These are phyloP conservation scores for Colinus virginianus DNA, from an alignment of 2,113 vertebrate species.

Conservation along the genomic window DNA sequence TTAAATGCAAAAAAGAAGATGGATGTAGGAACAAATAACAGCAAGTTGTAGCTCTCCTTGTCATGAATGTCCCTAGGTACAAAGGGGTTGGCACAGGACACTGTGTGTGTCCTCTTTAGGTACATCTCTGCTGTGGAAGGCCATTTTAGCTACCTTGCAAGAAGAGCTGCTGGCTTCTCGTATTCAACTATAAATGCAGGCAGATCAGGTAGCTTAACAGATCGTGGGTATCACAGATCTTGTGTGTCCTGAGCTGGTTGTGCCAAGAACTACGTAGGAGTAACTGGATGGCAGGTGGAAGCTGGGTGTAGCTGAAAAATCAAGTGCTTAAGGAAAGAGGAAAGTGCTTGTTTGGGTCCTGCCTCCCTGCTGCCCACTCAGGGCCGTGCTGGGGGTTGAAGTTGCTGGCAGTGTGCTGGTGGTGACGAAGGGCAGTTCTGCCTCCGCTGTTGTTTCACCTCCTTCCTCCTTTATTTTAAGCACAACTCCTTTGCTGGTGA, in stretches of 20 bases:
- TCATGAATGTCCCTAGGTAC: background rate
- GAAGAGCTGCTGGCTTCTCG: background rate
- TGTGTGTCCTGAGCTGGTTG: background rate
- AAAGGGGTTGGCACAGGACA: background rate
- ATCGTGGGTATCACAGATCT: background rate
- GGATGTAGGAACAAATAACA: background rate
- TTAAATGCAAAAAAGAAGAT: too few relatives aligned
- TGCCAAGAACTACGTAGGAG: background rate
- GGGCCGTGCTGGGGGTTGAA: accelerated
- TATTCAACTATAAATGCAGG: background rate
- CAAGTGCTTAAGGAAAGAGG: background rate
- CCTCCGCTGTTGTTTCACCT: background rate
- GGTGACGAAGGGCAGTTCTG: background rate
- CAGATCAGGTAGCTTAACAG: background rate
- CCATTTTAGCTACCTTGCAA: background rate
- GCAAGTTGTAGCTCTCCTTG: background rate
- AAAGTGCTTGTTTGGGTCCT: background rate
- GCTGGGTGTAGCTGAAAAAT: background rate
- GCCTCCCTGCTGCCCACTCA: accelerated
- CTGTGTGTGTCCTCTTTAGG: background rate
- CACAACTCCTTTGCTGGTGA: background rate
- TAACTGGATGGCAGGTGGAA: background rate
- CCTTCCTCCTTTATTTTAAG: background rate
- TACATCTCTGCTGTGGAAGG: background rate
- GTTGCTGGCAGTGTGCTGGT: background rate